These are phyloP conservation scores for Drosophila mimica DNA, from an alignment of 2,888 invertebrate genomes.

Conservation along the genomic window DNA sequence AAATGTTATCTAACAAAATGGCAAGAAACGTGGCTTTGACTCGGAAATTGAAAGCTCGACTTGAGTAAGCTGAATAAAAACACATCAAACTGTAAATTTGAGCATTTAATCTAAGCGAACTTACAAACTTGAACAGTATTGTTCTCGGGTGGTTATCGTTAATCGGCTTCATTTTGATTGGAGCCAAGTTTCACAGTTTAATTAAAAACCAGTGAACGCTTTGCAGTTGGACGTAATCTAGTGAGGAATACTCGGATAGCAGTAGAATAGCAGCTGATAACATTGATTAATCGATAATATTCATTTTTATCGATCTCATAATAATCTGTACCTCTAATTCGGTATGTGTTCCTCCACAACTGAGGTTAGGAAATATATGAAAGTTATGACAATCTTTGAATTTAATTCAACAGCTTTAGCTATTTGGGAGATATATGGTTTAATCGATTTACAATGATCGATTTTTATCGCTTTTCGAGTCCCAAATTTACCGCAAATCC, in stretches of 20 bases:
- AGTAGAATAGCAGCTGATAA: neutral
- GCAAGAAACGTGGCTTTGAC: conserved; percentile 9
- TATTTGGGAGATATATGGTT: neutral
- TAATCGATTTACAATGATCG: neutral
- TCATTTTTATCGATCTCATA: neutral
- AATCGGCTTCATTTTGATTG: neutral
- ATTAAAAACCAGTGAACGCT: neutral
- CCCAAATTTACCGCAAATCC: neutral
- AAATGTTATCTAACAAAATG: conserved; percentile 29
- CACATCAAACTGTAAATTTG: neutral
- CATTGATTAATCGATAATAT: neutral
- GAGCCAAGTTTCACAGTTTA: neutral
- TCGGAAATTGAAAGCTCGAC: conserved; percentile 16
- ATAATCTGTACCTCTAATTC: neutral
- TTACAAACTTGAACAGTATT: neutral
- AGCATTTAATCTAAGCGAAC: neutral
- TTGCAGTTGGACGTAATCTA: neutral
- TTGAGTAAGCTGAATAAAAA: neutral
- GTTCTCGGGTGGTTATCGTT: neutral
- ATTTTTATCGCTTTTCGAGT: neutral
- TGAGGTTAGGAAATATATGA: neutral
- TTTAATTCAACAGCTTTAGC: neutral
- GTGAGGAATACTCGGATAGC: neutral
- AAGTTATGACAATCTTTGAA: neutral
- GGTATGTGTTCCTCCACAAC: neutral